These are phyloP conservation scores for Scaptomyza cyrtandrae DNA, from an alignment of 2,888 invertebrate species.

Conservation along the genomic window DNA sequence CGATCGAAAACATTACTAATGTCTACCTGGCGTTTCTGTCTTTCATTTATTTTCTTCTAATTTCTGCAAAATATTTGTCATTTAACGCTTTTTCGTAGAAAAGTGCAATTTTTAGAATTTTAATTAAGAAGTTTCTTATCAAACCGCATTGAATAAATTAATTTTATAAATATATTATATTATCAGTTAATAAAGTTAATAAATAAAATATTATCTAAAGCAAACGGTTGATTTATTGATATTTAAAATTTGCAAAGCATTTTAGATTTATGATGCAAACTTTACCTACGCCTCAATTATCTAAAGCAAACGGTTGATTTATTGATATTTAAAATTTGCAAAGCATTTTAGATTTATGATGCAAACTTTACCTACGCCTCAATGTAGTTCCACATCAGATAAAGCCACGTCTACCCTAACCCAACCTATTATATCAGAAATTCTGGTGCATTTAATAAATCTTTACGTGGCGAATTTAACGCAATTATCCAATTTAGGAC, in stretches of 20 bases:
- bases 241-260: neutral
- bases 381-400: neutral
- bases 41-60: neutral
- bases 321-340: neutral
- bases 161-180: slow-evolving; percentile 2
- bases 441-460: slow-evolving; percentile 35
- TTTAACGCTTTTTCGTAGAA: slow-evolving; percentile 3
- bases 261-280: too few relatives aligned
- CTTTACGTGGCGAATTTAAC: slow-evolving; percentile 9
- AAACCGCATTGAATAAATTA: neutral
- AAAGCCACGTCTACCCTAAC: neutral
- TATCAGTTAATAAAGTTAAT: neutral
- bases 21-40: too few relatives aligned
- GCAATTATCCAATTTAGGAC: slow-evolving; percentile 16
- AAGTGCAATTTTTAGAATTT: slow-evolving; percentile 5
- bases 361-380: neutral
- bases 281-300: neutral
- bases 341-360: neutral
- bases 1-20: slow-evolving; percentile 11
- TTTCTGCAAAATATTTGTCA: slow-evolving; percentile 5
- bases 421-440: slow-evolving; percentile 13
- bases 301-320: neutral
- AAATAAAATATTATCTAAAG: neutral
- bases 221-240: neutral
- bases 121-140: slow-evolving; percentile 44